Percentiles rank a stretch among this genome's conserved stretches.
These are phyloP conservation scores for Botia kubotai DNA, from an alignment of 2,797 vertebrate species.

Conservation along the genomic window DNA sequence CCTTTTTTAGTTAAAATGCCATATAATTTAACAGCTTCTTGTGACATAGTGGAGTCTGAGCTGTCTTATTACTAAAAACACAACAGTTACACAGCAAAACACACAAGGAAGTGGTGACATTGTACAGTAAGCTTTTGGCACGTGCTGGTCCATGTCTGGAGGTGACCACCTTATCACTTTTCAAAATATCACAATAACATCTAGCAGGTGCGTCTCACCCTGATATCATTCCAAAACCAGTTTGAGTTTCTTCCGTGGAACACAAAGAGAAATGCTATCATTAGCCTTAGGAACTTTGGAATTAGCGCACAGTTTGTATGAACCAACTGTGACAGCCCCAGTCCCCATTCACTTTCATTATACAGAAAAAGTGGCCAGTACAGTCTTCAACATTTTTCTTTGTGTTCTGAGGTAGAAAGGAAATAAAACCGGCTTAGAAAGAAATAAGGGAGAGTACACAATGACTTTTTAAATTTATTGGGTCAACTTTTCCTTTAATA, in stretches of 20 bases:
- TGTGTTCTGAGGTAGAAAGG: background rate
- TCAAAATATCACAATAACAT: background rate
- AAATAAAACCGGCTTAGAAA: background rate
- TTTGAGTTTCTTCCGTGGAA: background rate
- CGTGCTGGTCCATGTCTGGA: conserved; percentile 28
- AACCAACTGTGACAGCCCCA: too few species aligned
- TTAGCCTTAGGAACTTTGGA: too few species aligned
- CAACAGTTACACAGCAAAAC: conserved; percentile 37
- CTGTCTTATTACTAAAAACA: conserved; percentile 33
- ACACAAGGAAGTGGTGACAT: conserved; percentile 32
- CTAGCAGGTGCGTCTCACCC: background rate
- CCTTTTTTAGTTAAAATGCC: conserved; percentile 49
- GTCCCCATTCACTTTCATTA: too few species aligned
- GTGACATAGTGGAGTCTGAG: conserved; percentile 53
- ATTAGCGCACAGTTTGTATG: too few species aligned
- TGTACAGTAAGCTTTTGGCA: conserved; percentile 34
- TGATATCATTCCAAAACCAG: background rate
- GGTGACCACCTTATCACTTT: background rate
- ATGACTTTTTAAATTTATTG: background rate
- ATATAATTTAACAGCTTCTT: conserved; percentile 61
- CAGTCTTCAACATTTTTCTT: background rate
- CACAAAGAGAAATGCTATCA: background rate
- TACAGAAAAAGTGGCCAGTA: background rate
- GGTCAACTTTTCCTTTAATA: background rate
- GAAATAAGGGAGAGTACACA: background rate